Evolutionary conservation across 2,113 vertebrate genomes (phyloP), one percentile per base, ranked within the genome.

Genomic region (Daphoenositta chrysoptera): DNA sequence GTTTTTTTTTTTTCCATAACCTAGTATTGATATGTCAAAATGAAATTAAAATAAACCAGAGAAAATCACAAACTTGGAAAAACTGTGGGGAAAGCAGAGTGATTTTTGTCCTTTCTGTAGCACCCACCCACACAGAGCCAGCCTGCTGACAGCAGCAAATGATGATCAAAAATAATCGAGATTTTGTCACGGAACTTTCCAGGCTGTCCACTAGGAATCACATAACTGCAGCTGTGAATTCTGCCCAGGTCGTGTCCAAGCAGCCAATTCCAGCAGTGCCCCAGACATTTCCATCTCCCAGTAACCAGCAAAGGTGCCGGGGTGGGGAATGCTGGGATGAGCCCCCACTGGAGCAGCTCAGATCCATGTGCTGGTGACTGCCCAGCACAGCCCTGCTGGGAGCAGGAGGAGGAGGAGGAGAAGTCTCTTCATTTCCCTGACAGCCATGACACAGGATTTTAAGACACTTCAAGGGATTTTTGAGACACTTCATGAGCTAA

Each of bases 361-460:
- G 40, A 11, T 0, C 21, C 3, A 2, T 1, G 1, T 9, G 37
- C 1, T 66, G 33, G 18, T 21, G 9, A 22, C 35, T 48, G 68
- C 53, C 71, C 68, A 66, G 71, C 66, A 57, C 42, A 27, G 76
- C 39, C 85, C 63, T 83, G 56, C 60, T 37, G 39, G 28, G n/a
- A 40, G 54, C 17, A 39, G 54, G 18, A 83, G 37, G 40, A 78
- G 19, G 17, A 83, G 37, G 40, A 78, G 19, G 17, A 7, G 4
- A 40, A 28, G 44, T 11, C 23, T 69, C 60, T 35, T 44, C 58
- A 19, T 56, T 27, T 48, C 54, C 44, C 50, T 66, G 76, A 24
- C 63, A 94, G 30, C 57, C 53, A 33, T 7, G 39, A n/a, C 63
- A 73, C 9, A 28, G 54, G n/a, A 61, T 70, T 90, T 91, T 14